Conservation (phyloP, 2,888 invertebrate species). For the Zonitis immaculata region DNA sequence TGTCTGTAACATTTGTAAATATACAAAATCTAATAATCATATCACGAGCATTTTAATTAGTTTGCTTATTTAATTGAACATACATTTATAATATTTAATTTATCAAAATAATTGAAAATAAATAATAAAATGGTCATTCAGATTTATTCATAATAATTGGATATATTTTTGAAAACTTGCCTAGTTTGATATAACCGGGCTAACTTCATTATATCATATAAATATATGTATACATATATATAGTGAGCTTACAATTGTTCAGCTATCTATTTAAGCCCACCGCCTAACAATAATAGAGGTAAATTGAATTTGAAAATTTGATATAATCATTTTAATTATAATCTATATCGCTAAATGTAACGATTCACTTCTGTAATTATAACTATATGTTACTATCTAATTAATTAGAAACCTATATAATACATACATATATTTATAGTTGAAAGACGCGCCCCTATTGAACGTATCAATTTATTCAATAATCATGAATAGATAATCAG, state of each 20-base stretch:
- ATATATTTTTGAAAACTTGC: not conserved
- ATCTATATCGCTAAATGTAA: not conserved
- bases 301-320: conserved; percentile 11
- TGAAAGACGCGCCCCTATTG: not conserved
- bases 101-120: not conserved
- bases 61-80: not conserved
- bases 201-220: not conserved
- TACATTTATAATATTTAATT: not conserved
- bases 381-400: not conserved
- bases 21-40: not conserved
- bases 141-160: not conserved
- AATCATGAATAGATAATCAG: not conserved
- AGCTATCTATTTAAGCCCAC: conserved; percentile 1
- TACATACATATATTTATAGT: not conserved
- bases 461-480: not conserved
- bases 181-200: not conserved
- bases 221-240: too few species aligned
- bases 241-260: not conserved
- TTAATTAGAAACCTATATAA: not conserved
- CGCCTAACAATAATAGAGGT: conserved; percentile 4
- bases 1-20: too few species aligned
- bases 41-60: not conserved
- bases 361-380: not conserved
- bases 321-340: conserved; percentile 9
- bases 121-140: not conserved